Conservation (phyloP, 2,888 invertebrate species). For the Epinotia demarniana region DNA sequence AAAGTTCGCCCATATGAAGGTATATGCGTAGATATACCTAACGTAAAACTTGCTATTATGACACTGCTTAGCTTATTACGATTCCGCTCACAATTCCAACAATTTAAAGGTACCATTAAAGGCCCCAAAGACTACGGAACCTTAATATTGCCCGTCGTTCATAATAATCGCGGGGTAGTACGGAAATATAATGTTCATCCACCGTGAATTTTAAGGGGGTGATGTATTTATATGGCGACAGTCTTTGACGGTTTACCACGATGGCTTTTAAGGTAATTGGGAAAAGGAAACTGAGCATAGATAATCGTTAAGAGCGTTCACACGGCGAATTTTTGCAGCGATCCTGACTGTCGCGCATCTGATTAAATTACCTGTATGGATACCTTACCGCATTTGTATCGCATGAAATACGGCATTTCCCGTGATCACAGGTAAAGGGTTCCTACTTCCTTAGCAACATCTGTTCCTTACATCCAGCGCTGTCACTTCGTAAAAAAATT, state of each 20-base stretch:
- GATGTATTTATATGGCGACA: slow-evolving; percentile 24
- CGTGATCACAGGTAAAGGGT: too few relatives aligned
- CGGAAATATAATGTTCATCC: slow-evolving; percentile 34
- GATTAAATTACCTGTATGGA: too few relatives aligned
- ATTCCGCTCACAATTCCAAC: slow-evolving; percentile 7
- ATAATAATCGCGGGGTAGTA: slow-evolving; percentile 22
- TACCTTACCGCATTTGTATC: too few relatives aligned
- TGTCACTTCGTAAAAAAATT: too few relatives aligned
- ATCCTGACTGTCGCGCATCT: too few relatives aligned
- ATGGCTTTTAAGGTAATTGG: neutral
- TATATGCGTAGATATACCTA: neutral
- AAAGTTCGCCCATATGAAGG: neutral
- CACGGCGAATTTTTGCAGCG: too few relatives aligned
- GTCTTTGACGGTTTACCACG: slow-evolving; percentile 3
- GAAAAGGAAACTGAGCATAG: neutral
- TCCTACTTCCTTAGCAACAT: too few relatives aligned
- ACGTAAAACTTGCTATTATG: slow-evolving; percentile 13
- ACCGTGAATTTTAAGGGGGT: slow-evolving; percentile 23
- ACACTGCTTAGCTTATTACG: slow-evolving; percentile 4
- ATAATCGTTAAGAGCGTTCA: neutral
- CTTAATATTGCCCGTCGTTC: slow-evolving; percentile 24
- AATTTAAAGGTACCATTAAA: slow-evolving; percentile 35
- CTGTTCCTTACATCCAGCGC: too few relatives aligned
- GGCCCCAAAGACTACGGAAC: slow-evolving; percentile 15
- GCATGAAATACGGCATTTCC: too few relatives aligned